These are phyloP conservation scores for Parasteatoda tepidariorum DNA, from an alignment of 1,140 invertebrate genomes.

Conservation along the genomic window DNA sequence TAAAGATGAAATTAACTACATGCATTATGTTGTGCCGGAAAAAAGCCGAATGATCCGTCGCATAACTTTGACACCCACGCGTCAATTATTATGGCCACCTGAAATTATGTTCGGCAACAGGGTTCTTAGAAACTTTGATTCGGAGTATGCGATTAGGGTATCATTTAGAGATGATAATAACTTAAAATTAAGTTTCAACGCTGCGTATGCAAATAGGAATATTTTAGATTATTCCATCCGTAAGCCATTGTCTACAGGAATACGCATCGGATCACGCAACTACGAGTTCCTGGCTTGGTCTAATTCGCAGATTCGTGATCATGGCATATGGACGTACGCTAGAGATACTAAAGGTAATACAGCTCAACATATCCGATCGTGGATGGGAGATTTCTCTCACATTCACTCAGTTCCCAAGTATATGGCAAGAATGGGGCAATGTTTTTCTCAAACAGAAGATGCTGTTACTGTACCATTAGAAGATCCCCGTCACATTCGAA, in stretches of 20 bases:
- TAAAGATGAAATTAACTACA: conserved; percentile 22
- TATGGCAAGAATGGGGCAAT: conserved; percentile 64
- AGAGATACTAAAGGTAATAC: conserved; percentile 13
- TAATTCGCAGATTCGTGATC: conserved; percentile 42
- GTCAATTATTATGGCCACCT: conserved; percentile 25
- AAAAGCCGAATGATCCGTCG: background rate
- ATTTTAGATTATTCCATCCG: background rate
- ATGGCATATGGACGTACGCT: conserved; percentile 45
- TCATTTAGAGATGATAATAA: conserved; percentile 51
- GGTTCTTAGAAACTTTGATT: conserved; percentile 59
- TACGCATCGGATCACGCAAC: background rate
- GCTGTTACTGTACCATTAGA: background rate
- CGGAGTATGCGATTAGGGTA: conserved; percentile 56
- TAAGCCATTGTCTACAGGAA: background rate
- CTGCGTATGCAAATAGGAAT: background rate
- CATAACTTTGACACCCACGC: conserved; percentile 43
- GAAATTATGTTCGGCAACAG: conserved; percentile 41
- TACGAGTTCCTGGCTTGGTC: conserved; percentile 49
- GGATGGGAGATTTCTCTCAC: conserved; percentile 64
- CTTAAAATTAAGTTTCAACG: background rate
- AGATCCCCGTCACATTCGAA: background rate
- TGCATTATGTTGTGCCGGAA: conserved; percentile 60
- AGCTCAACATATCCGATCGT: conserved; percentile 60
- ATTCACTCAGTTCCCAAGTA: conserved; percentile 62
- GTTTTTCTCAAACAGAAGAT: conserved; percentile 26